These are phyloP conservation scores for Agriotes lineatus DNA, from an alignment of 2,888 invertebrate species.

Conservation along the genomic window DNA sequence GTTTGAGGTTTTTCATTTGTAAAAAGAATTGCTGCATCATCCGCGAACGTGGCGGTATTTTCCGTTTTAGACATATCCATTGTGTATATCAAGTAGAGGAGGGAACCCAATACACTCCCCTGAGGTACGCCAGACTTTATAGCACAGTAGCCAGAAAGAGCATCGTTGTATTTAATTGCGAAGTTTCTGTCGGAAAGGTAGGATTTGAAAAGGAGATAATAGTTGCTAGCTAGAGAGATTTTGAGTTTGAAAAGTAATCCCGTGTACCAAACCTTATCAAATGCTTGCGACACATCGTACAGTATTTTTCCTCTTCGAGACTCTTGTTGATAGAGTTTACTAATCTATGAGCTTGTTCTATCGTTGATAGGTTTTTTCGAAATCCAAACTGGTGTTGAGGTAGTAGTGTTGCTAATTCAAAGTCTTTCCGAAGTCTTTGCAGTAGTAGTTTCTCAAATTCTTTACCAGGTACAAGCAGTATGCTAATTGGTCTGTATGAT, in stretches of 20 bases:
- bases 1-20: not conserved
- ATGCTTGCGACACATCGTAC: not conserved
- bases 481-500: not conserved
- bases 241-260: too few species aligned
- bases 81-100: not conserved
- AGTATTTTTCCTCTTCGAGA: not conserved
- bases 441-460: not conserved
- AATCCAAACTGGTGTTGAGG: too few species aligned
- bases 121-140: too few species aligned
- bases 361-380: not conserved
- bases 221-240: too few species aligned
- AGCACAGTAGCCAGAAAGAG: too few species aligned
- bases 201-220: not conserved
- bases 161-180: too few species aligned
- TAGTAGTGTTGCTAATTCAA: too few species aligned
- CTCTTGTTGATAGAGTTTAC: not conserved
- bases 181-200: too few species aligned
- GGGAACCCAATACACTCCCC: not conserved
- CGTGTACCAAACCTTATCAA: too few species aligned
- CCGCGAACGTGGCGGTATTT: not conserved
- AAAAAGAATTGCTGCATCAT: not conserved
- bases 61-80: too few species aligned
- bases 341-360: too few species aligned
- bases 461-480: not conserved
- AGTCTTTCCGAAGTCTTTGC: too few species aligned